Percentiles rank a stretch among this genome's conserved stretches.
These are phyloP conservation scores for Clepsis dumicolana DNA, from an alignment of 2,888 invertebrate genomes.

Conservation along the genomic window DNA sequence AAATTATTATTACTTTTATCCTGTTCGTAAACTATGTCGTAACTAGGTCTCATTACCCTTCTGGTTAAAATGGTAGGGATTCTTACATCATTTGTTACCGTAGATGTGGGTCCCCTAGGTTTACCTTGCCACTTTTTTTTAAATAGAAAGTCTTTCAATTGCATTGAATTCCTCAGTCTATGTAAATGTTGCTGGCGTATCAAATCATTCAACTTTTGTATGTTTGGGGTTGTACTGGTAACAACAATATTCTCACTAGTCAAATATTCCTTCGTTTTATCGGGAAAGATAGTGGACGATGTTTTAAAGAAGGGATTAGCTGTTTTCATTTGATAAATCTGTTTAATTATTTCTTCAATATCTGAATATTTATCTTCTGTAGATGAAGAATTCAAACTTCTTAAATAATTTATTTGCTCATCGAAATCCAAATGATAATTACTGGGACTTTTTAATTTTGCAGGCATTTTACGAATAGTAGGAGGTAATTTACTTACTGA, in stretches of 20 bases:
- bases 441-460: neutral
- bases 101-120: neutral
- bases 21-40: neutral
- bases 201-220: neutral
- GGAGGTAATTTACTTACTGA: neutral
- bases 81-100: neutral
- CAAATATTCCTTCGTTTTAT: neutral
- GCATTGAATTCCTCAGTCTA: neutral
- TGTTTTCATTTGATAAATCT: neutral
- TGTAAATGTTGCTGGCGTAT: neutral
- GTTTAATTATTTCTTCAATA: slow-evolving; percentile 7
- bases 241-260: neutral
- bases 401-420: neutral
- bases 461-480: neutral
- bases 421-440: neutral
- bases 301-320: neutral
- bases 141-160: neutral
- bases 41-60: neutral
- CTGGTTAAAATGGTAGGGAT: neutral
- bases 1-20: neutral
- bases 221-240: neutral
- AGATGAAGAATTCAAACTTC: neutral
- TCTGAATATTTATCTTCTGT: slow-evolving; percentile 6
- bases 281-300: neutral
- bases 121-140: neutral